Conservation (phyloP, 2,113 vertebrate genomes). For the Acrocephalus arundinaceus region DNA sequence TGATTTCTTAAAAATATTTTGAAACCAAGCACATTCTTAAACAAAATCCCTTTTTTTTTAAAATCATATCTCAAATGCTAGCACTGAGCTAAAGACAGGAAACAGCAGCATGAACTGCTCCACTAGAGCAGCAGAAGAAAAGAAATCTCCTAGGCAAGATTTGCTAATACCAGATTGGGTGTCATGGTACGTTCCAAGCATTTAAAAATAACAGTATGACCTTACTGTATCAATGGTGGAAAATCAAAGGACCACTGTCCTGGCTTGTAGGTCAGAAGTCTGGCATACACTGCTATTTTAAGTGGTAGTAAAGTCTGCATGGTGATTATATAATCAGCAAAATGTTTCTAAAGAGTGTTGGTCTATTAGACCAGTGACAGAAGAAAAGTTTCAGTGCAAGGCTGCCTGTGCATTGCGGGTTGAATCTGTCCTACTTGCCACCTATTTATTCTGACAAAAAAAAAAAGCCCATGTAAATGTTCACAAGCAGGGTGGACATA, state of each 20-base stretch:
- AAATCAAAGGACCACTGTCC: conserved; percentile 29
- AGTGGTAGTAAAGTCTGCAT: not conserved
- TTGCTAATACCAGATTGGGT: not conserved
- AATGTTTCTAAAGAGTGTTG: not conserved
- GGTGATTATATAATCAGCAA: not conserved
- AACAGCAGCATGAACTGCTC: not conserved
- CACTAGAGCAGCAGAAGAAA: not conserved
- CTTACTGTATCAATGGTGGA: conserved; percentile 10
- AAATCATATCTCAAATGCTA: not conserved
- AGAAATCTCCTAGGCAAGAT: not conserved
- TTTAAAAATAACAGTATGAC: conserved; percentile 61
- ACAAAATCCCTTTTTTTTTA: not conserved
- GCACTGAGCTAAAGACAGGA: not conserved
- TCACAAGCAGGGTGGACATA: not conserved
- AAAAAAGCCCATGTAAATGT: not conserved
- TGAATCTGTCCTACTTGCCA: not conserved
- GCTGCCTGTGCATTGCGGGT: not conserved
- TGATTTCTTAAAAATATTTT: not conserved
- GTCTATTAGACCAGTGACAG: not conserved
- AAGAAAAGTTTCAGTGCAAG: not conserved
- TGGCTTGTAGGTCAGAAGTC: conserved; percentile 25
- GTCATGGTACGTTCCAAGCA: not conserved
- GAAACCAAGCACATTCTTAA: not conserved
- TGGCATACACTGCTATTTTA: conserved; percentile 35
- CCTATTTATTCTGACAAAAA: not conserved